Evolutionary conservation across 2,113 vertebrate genomes (phyloP).

Genomic region (Sceloporus tristichus): DNA sequence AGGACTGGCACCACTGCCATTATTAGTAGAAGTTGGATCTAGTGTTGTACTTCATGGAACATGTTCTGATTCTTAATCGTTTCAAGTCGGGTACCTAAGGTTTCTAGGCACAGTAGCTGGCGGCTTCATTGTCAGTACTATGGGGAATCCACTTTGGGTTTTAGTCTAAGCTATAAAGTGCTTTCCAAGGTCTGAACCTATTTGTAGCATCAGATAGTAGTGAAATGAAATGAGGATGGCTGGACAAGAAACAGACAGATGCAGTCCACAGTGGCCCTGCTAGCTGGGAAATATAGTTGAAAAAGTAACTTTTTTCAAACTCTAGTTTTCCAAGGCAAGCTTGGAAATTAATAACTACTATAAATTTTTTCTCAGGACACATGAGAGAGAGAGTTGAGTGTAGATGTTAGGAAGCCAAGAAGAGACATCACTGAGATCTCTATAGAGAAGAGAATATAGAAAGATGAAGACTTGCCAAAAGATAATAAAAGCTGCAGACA

Average conservation of each 20-base stretch:
- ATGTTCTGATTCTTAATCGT: not conserved
- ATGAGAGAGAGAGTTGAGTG: not conserved
- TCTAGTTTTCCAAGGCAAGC: too few species aligned
- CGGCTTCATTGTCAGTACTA: not conserved
- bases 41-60: not conserved
- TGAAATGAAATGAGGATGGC: not conserved
- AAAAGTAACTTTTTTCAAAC: too few species aligned
- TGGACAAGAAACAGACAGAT: not conserved
- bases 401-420: too few species aligned
- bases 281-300: too few species aligned
- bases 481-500: not conserved
- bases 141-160: not conserved
- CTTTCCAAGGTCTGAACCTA: not conserved
- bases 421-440: not conserved
- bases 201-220: not conserved
- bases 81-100: not conserved
- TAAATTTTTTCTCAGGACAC: not conserved
- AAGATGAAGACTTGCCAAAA: not conserved
- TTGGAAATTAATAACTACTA: not conserved
- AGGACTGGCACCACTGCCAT: not conserved
- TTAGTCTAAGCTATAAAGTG: not conserved
- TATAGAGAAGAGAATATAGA: not conserved
- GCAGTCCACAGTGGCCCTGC: not conserved
- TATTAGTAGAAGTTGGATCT: conserved; percentile 12
- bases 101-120: not conserved